Evolutionary conservation across 2,888 invertebrate genomes (phyloP), one percentile per base, ranked within the genome.

Genomic region (Drosophila anomalata): DNA sequence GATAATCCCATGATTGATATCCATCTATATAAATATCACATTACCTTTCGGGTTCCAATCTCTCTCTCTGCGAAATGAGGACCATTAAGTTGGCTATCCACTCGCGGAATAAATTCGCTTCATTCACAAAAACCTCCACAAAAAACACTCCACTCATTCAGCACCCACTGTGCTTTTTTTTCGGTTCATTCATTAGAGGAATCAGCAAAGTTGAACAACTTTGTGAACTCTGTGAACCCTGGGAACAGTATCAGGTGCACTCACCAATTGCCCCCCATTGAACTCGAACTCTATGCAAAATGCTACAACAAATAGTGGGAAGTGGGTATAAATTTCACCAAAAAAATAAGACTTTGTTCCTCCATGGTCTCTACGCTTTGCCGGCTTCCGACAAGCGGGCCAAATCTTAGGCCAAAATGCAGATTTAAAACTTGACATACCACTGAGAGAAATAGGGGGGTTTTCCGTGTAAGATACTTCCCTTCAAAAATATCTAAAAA

Each of bases 161-260:
- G n/a, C 2, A 2, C 14, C 17, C 17, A 17, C 7, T 36, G 6
- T 36, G 12, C 2, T 12, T 22, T 22, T 47, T 47, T 47, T 41
- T 47, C n/a, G n/a, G 31, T 55, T 61, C 65, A 73, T 84, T 86
- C 87, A 80, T 86, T 80, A 83, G 73, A 39, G 56, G 65, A 75
- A 56, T 80, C 70, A 80, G 66, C 20, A 46, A 52, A 65, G 73
- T 68, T 79, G 76, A 80, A 79, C 55, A 24, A 48, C 58, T 69
- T 36, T 39, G 22, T 51, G 67, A 85, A 81, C 70, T 62, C 68
- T 41, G 42, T 31, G 56, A 46, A 41, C 54, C 39, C 62, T 41
- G 9, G 39, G 41, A 26, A 14, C 41, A 60, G 46, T 55, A 62
- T 62, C 39, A 57, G 59, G 76, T 51, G 62, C 67, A 72, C 36